Evolutionary conservation across 2,888 invertebrate genomes (phyloP).

Genomic region (Chironomus riparius): DNA sequence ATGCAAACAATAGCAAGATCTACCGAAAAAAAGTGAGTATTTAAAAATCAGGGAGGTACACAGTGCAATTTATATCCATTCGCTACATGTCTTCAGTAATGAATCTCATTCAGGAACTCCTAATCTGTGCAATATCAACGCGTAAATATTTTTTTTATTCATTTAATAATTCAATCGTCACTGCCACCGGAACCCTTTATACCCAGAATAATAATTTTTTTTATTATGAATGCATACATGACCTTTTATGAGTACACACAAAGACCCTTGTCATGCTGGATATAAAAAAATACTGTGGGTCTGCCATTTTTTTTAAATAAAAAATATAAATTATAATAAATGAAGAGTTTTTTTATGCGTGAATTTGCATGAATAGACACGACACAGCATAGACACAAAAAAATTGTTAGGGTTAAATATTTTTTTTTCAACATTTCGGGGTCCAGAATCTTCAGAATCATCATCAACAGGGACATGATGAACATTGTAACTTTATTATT

Average conservation of each 20-base stretch:
- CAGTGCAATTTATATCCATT: background rate
- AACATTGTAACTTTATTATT: no score
- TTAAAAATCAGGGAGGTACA: no score
- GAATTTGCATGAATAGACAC: conserved; percentile 15
- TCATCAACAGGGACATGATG: background rate
- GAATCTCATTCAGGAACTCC: background rate
- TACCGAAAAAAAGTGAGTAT: background rate
- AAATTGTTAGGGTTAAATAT: conserved; percentile 8
- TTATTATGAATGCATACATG: background rate
- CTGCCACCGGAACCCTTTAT: conserved; percentile 17
- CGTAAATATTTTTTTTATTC: background rate
- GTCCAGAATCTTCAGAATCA: background rate
- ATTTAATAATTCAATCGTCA: background rate
- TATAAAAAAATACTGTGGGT: background rate
- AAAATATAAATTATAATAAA: conserved; percentile 24
- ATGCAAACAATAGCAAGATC: background rate
- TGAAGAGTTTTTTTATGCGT: conserved; percentile 15
- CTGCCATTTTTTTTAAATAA: conserved; percentile 10
- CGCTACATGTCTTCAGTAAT: background rate
- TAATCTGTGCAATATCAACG: background rate
- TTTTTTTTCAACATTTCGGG: background rate
- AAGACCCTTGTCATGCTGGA: conserved; percentile 11
- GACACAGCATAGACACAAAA: background rate
- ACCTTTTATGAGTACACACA: background rate
- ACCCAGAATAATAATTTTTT: conserved; percentile 10